A percentile compares a stretch with the other conserved stretches of the same genome.
Evolutionary conservation across 2,888 invertebrate species (phyloP).

Genomic region (Actias luna): DNA sequence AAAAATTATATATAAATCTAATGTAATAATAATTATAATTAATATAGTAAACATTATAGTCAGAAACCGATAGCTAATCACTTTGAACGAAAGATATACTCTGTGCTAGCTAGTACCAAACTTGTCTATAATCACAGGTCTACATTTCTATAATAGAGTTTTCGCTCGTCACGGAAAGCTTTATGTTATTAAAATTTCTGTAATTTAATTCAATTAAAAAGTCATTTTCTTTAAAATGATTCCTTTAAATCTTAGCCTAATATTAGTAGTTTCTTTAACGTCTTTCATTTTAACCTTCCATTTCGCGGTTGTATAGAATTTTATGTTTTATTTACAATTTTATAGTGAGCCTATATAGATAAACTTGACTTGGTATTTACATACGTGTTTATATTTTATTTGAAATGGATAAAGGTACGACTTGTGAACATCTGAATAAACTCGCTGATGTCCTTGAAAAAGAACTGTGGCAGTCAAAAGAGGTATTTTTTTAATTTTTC

Average conservation of each 20-base stretch:
- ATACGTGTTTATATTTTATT: conserved; percentile 43
- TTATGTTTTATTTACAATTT: conserved; percentile 63
- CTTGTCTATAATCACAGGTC: neutral
- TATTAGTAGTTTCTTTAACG: conserved; percentile 36
- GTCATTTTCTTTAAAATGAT: conserved; percentile 62
- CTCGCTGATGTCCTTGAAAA: conserved; percentile 62
- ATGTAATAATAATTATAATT: no score
- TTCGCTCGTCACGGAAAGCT: conserved; percentile 78
- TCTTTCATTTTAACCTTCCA: conserved; percentile 36
- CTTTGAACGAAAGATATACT: no score
- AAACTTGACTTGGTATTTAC: conserved; percentile 55
- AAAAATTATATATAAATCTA: no score
- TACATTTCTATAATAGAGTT: conserved; percentile 40
- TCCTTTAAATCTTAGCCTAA: conserved; percentile 40
- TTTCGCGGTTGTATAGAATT: conserved; percentile 49
- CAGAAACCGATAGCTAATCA: no score
- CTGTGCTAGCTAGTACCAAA: no score
- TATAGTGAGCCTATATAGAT: conserved; percentile 41
- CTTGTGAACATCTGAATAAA: conserved; percentile 76
- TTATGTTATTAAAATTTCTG: conserved; percentile 73
- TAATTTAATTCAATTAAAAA: conserved; percentile 72
- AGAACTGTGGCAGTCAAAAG: conserved; percentile 72
- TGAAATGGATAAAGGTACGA: conserved; percentile 74
- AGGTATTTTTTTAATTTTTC: conserved; percentile 48
- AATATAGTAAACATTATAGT: no score